Conservation (phyloP, 2,113 vertebrate species). For the Potamarius usumacintae region DNA sequence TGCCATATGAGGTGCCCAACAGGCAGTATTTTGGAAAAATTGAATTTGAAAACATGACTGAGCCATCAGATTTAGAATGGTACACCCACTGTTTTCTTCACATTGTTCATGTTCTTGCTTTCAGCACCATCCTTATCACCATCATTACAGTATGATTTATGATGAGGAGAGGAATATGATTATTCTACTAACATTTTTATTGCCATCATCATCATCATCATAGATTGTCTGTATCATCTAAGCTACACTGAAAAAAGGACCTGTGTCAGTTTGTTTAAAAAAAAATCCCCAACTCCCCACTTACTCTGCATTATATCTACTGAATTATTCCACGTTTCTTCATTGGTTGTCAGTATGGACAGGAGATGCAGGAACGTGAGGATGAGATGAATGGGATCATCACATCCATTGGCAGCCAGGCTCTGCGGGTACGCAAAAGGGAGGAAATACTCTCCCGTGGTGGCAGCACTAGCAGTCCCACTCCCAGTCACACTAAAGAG, state of each 20-base stretch:
- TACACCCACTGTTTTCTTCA: background rate
- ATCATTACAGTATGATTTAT: background rate
- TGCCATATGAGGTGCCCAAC: background rate
- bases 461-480: slow-evolving; percentile 66
- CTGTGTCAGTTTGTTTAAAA: background rate
- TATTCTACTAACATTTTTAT: background rate
- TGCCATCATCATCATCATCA: slow-evolving; percentile 24
- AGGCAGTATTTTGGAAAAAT: background rate
- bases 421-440: slow-evolving; percentile 66
- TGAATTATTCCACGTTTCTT: background rate
- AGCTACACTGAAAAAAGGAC: background rate
- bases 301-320: background rate
- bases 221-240: background rate
- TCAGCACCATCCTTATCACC: background rate
- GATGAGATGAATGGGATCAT: slow-evolving; percentile 80
- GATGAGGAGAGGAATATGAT: background rate
- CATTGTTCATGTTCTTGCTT: background rate
- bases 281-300: too few relatives aligned
- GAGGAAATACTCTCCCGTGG: slow-evolving; percentile 59
- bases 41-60: background rate
- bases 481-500: slow-evolving; percentile 62
- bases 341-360: slow-evolving; percentile 64
- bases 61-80: background rate
- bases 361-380: slow-evolving; percentile 72
- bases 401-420: slow-evolving; percentile 73